phyloP scores from a whole-genome alignment of 2,797 vertebrate genomes.

The Paratrypauchen microcephalus region DNA sequence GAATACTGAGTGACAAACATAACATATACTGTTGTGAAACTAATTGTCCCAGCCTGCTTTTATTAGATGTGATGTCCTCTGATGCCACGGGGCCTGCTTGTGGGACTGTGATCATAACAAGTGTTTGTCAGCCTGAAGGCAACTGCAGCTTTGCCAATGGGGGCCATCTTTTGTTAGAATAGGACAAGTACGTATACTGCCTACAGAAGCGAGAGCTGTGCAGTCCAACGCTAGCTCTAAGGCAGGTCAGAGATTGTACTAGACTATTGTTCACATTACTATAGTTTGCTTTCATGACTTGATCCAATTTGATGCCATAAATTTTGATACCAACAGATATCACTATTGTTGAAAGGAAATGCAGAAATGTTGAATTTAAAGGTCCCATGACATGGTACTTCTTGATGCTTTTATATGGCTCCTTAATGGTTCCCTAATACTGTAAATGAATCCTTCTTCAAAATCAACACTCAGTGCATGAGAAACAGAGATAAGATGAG shows the following conservation, averaged over 20 bases:
- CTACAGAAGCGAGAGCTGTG: not conserved
- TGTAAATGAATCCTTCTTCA: no score
- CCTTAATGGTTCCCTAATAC: no score
- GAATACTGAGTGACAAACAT: not conserved
- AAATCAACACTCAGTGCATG: no score
- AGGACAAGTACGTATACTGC: not conserved
- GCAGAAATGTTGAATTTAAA: not conserved
- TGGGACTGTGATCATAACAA: constrained; percentile 12
- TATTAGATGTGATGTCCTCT: constrained; percentile 9
- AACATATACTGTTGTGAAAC: not conserved
- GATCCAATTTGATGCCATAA: not conserved
- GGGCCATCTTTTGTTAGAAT: constrained; percentile 7
- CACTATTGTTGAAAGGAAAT: not conserved
- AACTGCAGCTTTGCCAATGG: constrained; percentile 5
- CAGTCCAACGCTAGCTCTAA: not conserved
- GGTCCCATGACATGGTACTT: no score
- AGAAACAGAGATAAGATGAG: no score
- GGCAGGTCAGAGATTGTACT: not conserved
- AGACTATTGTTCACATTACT: not conserved
- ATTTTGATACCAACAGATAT: no score
- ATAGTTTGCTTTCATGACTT: not conserved
- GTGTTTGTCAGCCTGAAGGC: constrained; percentile 14
- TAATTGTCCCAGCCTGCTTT: not conserved
- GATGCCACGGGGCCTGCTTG: not conserved
- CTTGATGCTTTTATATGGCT: no score